Percentiles rank a stretch among this genome's conserved stretches.
Evolutionary conservation across 2,113 vertebrate species (phyloP).

Genomic region (Aptenodytes patagonicus): DNA sequence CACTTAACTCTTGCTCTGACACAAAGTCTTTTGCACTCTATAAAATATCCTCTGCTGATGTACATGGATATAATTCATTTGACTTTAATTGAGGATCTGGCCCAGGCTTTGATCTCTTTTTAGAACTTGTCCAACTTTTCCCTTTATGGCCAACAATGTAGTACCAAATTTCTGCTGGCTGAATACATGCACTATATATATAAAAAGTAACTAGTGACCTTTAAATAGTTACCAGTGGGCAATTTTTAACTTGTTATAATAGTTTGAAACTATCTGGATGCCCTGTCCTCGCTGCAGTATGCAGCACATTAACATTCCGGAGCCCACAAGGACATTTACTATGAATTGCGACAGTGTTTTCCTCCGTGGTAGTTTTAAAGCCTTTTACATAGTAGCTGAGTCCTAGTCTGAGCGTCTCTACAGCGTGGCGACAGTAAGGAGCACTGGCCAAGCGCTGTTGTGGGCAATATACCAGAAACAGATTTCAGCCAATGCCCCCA

Average conservation of each 20-base stretch:
- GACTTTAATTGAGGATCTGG: not conserved
- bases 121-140: slow-evolving; percentile 51
- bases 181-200: slow-evolving; percentile 60
- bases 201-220: slow-evolving; percentile 44
- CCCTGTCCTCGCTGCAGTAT: not conserved
- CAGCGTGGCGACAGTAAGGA: not conserved
- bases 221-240: slow-evolving; percentile 47
- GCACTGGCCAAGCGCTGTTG: not conserved
- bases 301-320: slow-evolving; percentile 43
- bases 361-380: not conserved
- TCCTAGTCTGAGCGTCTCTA: not conserved
- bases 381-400: not conserved
- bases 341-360: slow-evolving; percentile 56
- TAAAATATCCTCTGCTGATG: not conserved
- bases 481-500: not conserved
- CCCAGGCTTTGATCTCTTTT: slow-evolving; percentile 37
- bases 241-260: slow-evolving; percentile 48
- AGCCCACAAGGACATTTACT: slow-evolving; percentile 48
- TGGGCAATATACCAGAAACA: not conserved
- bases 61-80: not conserved
- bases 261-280: slow-evolving; percentile 39
- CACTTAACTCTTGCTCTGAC: not conserved
- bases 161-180: slow-evolving; percentile 44
- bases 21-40: not conserved
- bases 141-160: slow-evolving; percentile 52